Evolutionary conservation across 2,113 vertebrate species (phyloP).

Genomic region (Heptranchias perlo): DNA sequence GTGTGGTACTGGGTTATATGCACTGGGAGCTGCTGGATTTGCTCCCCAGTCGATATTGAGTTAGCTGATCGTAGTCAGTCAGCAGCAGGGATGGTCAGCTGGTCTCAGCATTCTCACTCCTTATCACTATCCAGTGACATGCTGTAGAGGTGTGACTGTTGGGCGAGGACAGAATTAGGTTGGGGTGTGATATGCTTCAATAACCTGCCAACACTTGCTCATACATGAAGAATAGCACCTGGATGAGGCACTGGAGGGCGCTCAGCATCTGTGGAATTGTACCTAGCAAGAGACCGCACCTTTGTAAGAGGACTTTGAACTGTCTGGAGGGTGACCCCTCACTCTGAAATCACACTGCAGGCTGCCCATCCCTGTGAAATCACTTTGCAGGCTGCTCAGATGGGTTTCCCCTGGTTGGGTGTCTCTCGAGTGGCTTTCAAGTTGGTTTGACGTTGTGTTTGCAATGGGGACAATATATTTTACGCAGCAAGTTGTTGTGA

Average conservation of each 20-base stretch:
- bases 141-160: not conserved
- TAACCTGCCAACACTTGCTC: not conserved
- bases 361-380: too few species aligned
- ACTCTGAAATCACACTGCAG: too few species aligned
- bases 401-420: too few species aligned
- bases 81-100: not conserved
- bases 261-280: not conserved
- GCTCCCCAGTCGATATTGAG: not conserved
- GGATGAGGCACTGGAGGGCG: not conserved
- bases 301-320: too few species aligned
- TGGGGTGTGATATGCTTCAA: not conserved
- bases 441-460: too few species aligned
- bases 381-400: too few species aligned
- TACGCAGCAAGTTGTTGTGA: not conserved
- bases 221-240: not conserved
- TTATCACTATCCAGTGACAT: not conserved
- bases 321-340: too few species aligned
- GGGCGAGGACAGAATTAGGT: not conserved
- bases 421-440: too few species aligned
- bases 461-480: not conserved
- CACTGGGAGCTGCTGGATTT: not conserved
- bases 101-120: not conserved
- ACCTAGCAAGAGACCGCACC: not conserved
- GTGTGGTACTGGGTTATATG: not conserved
- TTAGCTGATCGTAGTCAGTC: not conserved